Evolutionary conservation across 1,140 invertebrate genomes (phyloP).

Genomic region (Odontomachus brunneus): DNA sequence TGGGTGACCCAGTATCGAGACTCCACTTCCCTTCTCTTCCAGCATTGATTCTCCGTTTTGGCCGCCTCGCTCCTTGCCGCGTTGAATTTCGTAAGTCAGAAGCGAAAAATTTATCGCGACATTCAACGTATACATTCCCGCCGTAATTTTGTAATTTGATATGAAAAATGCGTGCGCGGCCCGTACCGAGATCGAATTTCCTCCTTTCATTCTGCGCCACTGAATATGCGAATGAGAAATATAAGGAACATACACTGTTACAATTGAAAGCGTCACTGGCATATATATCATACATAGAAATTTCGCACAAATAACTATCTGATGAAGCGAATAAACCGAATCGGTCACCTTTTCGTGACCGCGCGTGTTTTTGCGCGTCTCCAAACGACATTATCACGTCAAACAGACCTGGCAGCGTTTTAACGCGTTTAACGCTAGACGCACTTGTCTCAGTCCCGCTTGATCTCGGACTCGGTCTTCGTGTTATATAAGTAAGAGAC

Average conservation of each 20-base stretch:
- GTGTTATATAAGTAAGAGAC: neutral
- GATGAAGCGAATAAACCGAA: neutral
- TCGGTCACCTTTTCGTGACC: neutral
- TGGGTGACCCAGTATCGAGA: conserved; percentile 59
- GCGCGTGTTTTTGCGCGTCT: neutral
- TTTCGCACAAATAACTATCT: neutral
- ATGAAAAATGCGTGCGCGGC: neutral
- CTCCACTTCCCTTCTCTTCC: conserved; percentile 1
- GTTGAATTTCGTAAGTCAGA: conserved; percentile 30
- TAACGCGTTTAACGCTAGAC: neutral
- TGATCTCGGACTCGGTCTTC: neutral
- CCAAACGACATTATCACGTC: no score
- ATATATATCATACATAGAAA: neutral
- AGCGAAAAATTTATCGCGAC: neutral
- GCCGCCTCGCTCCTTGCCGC: conserved; percentile 25
- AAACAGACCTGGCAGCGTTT: neutral
- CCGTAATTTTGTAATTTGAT: neutral
- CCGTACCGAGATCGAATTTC: no score
- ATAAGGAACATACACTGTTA: no score
- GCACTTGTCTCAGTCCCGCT: neutral
- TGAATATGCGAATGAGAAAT: no score
- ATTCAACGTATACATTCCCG: neutral
- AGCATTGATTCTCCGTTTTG: conserved; percentile 65
- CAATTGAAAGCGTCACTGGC: no score
- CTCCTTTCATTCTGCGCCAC: no score